Conservation (phyloP, 2,113 vertebrate species). For the Micromys minutus region DNA sequence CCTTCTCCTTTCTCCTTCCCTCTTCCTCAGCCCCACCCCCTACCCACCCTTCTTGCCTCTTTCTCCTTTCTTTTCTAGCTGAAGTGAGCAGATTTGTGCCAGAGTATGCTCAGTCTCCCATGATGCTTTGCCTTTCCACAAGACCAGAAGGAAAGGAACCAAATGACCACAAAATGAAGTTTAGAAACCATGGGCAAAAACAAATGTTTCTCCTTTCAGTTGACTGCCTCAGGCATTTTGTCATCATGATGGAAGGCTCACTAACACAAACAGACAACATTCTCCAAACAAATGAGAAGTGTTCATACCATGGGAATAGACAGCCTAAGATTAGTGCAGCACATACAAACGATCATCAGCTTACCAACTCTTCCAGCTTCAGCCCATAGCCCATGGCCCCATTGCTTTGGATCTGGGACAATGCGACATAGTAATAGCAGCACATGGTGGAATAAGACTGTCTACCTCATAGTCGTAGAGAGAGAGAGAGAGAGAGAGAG, state of each 20-base stretch:
- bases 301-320: not conserved
- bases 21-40: no score
- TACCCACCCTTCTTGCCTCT: no score
- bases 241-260: not conserved
- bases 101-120: not conserved
- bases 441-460: not conserved
- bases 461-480: not conserved
- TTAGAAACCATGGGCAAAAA: not conserved
- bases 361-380: not conserved
- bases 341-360: not conserved
- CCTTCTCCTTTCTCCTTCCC: no score
- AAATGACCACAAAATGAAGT: not conserved
- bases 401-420: not conserved
- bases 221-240: not conserved
- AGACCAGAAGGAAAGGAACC: not conserved
- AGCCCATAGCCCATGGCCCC: not conserved
- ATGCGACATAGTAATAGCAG: not conserved
- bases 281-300: not conserved
- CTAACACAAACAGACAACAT: not conserved
- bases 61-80: not conserved
- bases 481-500: not conserved
- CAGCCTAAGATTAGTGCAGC: not conserved
- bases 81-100: not conserved
- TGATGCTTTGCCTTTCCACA: not conserved
- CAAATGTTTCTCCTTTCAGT: not conserved